Conservation (phyloP, 2,797 vertebrate species). For the Chromis chromis region DNA sequence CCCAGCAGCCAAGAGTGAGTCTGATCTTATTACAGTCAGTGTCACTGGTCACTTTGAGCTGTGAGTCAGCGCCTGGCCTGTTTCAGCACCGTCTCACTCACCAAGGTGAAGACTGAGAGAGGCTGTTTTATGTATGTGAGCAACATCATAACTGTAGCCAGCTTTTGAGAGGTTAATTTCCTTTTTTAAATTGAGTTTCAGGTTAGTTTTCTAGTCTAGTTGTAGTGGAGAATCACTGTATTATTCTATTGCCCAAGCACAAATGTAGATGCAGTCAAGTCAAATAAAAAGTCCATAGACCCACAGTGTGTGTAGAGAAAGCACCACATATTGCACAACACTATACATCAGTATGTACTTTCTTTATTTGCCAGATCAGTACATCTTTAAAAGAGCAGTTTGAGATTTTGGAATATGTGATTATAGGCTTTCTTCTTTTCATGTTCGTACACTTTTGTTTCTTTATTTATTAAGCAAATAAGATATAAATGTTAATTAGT, state of each 20-base stretch:
- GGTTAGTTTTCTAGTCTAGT: too few species aligned
- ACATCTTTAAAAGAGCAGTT: too few species aligned
- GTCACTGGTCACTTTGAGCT: constrained; percentile 60
- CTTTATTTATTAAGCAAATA: background rate
- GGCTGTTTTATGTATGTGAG: background rate
- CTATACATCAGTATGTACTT: too few species aligned
- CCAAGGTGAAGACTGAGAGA: constrained; percentile 33
- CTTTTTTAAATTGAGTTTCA: background rate
- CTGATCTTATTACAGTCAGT: constrained; percentile 63
- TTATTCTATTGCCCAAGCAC: too few species aligned
- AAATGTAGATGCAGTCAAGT: too few species aligned
- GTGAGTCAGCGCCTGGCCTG: constrained; percentile 55
- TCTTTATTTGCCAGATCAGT: too few species aligned
- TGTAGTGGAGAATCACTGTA: too few species aligned
- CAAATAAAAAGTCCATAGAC: too few species aligned
- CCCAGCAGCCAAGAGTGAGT: constrained; percentile 53
- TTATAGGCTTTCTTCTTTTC: background rate
- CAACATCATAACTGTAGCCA: background rate
- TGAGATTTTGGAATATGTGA: background rate
- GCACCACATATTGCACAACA: too few species aligned
- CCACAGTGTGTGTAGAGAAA: too few species aligned
- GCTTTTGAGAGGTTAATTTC: background rate
- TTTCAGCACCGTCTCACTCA: constrained; percentile 40
- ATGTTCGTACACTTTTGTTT: background rate
- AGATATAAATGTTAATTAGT: constrained; percentile 3